Evolutionary conservation across 2,888 invertebrate species (phyloP), one percentile per base, ranked within the genome.

Genomic region (Caenorhabditis becei): DNA sequence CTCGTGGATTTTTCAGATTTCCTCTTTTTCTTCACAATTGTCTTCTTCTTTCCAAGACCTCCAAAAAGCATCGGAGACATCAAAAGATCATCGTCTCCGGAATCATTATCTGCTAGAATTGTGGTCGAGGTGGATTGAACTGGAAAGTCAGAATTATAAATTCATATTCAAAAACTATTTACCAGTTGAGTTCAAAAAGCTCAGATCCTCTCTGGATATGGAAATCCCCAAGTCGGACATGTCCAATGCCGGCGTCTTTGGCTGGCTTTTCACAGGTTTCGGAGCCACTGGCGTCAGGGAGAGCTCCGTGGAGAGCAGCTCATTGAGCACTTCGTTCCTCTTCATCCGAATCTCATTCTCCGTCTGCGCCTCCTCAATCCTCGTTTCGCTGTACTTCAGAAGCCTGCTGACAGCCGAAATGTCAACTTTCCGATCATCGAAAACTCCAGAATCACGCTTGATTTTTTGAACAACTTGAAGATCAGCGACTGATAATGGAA

Each of bases 211-310:
- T 20, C 77, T n/a, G 11, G 63, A 63, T 28, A 77, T 63, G 0
- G 77, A 63, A 32, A 69, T 70, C 54, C 77, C 77, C 4, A 77
- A 14, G 41, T 77, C 69, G 8, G 62, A 67, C 47, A 77, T 24
- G 41, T 67, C 54, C 26, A 54, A 11, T 24, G 62, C 37, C 10
- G 37, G 47, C 3, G 63, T 32, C 0, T n/a, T 35, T 18, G 61
- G 11, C 10, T 1, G 24, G 10, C 11, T 28, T 26, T 59, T 54
- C 14, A 37, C 10, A 2, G 44, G 18, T 23, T 35, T 26, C n/a
- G 10, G 10, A 7, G 26, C 24, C 20, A 14, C 2, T 20, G 56
- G 16, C 1, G 24, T 41, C 53, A 71, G 14, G 4, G 20, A 18
- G 14, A 58, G 35, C 26, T 72, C 72, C 2, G 26, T 44, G 20